These are phyloP conservation scores for Blastobasis adustella DNA, from an alignment of 2,888 invertebrate genomes.

Conservation along the genomic window DNA sequence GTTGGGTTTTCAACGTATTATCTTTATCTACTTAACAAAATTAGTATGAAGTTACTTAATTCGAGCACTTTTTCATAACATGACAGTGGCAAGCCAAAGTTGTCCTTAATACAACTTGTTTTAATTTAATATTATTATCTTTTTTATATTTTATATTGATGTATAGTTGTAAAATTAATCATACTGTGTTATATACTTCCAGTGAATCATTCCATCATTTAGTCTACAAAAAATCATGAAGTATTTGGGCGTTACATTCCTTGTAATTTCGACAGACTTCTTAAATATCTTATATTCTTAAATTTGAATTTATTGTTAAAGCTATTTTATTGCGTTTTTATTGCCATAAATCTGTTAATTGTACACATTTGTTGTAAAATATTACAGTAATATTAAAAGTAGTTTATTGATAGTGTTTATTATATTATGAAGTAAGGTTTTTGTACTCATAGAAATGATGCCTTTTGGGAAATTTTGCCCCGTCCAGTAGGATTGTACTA, in stretches of 20 bases:
- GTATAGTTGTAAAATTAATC: not conserved
- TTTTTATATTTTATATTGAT: not conserved
- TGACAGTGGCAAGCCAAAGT: slow-evolving; percentile 32
- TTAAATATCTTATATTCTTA: slow-evolving; percentile 5
- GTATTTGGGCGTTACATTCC: slow-evolving; percentile 30
- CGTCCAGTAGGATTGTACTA: slow-evolving; percentile 17
- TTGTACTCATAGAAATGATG: not conserved
- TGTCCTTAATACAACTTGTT: slow-evolving; percentile 27
- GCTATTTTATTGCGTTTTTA: slow-evolving; percentile 16
- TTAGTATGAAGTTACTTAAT: too few species aligned
- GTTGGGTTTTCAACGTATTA: too few species aligned
- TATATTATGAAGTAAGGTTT: slow-evolving; percentile 1
- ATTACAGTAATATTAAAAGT: slow-evolving; percentile 12
- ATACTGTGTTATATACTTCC: slow-evolving; percentile 8
- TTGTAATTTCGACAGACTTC: slow-evolving; percentile 9
- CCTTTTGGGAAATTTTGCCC: slow-evolving; percentile 8
- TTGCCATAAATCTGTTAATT: slow-evolving; percentile 27
- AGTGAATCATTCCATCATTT: slow-evolving; percentile 33
- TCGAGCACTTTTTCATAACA: not conserved
- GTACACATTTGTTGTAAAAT: slow-evolving; percentile 20
- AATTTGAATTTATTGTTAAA: slow-evolving; percentile 12
- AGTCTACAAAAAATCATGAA: slow-evolving; percentile 8
- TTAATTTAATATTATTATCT: slow-evolving; percentile 2
- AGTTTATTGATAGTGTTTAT: not conserved
- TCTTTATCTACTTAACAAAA: too few species aligned